phyloP scores from a whole-genome alignment of 1,140 invertebrate genomes.

The Drosophila pseudoobscura region DNA sequence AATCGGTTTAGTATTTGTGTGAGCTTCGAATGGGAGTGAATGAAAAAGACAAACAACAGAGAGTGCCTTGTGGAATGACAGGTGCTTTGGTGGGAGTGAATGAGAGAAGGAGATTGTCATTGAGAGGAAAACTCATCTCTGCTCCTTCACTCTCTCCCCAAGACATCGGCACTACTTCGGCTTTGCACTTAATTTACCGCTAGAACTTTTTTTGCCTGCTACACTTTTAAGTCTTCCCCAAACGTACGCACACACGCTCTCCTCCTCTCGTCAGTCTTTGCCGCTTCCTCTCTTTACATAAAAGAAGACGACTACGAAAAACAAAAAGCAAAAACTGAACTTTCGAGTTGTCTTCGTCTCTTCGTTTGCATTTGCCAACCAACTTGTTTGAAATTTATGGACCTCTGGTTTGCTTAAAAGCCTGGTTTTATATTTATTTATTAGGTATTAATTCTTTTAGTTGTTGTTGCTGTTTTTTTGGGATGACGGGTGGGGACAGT shows the following conservation, averaged over 20 bases:
- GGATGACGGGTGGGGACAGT: neutral
- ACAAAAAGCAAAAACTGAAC: conserved; percentile 57
- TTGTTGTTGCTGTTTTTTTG: conserved; percentile 45
- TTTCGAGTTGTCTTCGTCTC: conserved; percentile 59
- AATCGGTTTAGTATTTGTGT: conserved; percentile 2
- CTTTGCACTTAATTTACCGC: neutral
- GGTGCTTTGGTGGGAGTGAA: no score
- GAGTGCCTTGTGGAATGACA: no score
- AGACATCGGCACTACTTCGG: no score
- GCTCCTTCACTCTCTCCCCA: no score
- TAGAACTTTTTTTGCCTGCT: conserved; percentile 5
- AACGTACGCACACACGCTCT: neutral
- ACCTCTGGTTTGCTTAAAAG: conserved; percentile 65
- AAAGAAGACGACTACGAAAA: conserved; percentile 21
- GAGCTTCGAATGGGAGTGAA: neutral
- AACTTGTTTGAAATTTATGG: conserved; percentile 79
- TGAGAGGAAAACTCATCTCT: no score
- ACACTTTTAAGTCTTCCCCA: conserved; percentile 40
- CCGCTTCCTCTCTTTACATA: conserved; percentile 17
- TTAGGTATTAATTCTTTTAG: conserved; percentile 57
- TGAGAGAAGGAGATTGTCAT: no score
- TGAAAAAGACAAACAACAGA: no score
- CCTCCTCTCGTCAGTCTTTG: neutral
- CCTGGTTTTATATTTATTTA: conserved; percentile 54
- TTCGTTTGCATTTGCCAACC: conserved; percentile 41